Evolutionary conservation across 2,888 invertebrate species (phyloP).

Genomic region (Meteorus cinctellus): DNA sequence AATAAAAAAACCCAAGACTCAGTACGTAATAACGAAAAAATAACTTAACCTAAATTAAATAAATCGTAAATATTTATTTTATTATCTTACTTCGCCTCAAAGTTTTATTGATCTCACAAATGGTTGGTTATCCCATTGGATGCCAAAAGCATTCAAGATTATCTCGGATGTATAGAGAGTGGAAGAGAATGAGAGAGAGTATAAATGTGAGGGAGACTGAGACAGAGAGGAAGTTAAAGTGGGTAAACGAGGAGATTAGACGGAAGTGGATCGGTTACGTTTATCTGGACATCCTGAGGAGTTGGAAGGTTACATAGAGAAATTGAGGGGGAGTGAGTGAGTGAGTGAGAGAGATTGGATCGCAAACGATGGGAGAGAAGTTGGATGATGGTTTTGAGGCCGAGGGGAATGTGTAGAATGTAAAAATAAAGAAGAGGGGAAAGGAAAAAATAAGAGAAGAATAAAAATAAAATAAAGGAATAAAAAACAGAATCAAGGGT

Average conservation of each 20-base stretch:
- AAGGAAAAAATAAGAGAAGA: slow-evolving; percentile 13
- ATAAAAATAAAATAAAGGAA: not conserved
- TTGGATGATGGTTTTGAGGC: slow-evolving; percentile 35
- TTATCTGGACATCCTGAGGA: slow-evolving; percentile 36
- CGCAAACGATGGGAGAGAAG: slow-evolving; percentile 26
- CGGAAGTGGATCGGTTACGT: slow-evolving; percentile 50
- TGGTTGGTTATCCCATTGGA: not conserved
- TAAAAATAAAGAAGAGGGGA: slow-evolving; percentile 9
- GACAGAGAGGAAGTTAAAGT: slow-evolving; percentile 44
- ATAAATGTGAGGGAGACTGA: slow-evolving; percentile 23
- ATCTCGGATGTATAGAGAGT: not conserved
- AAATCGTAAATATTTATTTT: not conserved
- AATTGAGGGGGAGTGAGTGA: not conserved
- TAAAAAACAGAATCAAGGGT: slow-evolving; percentile 9
- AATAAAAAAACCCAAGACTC: not conserved
- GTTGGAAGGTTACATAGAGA: slow-evolving; percentile 24
- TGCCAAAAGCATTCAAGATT: slow-evolving; percentile 12
- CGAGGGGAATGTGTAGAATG: not conserved
- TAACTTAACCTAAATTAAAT: not conserved
- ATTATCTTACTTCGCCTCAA: not conserved
- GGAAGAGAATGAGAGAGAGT: not conserved
- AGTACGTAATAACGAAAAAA: not conserved
- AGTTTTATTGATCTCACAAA: slow-evolving; percentile 9
- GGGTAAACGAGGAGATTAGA: slow-evolving; percentile 50
- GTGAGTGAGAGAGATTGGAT: slow-evolving; percentile 35